Base-by-base conservation (phyloP, 2,113 vertebrate species). In the Ancistrus triradiatus region DNA sequence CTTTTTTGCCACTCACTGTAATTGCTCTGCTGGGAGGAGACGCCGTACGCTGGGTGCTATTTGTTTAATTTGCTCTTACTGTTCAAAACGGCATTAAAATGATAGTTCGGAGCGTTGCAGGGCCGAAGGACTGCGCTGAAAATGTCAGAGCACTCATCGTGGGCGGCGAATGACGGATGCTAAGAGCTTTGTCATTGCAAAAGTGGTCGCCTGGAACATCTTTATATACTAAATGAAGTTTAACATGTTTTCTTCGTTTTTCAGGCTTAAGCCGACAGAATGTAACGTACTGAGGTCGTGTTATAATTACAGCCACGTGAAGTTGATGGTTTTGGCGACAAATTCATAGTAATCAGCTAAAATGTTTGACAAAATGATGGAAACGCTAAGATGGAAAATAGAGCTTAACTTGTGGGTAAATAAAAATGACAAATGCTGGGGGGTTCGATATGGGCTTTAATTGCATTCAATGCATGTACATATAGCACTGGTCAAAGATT, bases 31-130 rank as follows among this genome's bases (percentile, higher is more conserved):
- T 38, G 47, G 31, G 47, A 17, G 47, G 47, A 27, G 46, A 28
- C 25, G 31, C 33, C 11, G 60, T n/a, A n/a, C n/a, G n/a, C n/a
- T n/a, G 47, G 47, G 28, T 50, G 59, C 47, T 62, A 62, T 62
- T 62, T 51, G 59, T 62, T 62, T 62, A 51, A 62, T 62, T 62
- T 40, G 47, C 59, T 62, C 47, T 50, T 51, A 51, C 59, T 38
- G 47, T 51, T 63, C 48, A 52, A 42, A 50, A 51, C 37, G 33
- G 48, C 35, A 63, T 63, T 51, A 63, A 63, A 63, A 51, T 27
- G 60, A 63, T 51, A 51, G 48, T 63, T 42, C 10, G 1, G 35
- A 27, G 60, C 35, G 18, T 40, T 28, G 19, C 8, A n/a, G 35
- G 48, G 35, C 60, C 28, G 13, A 38, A 33, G 60, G 60, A 59